phyloP scores from a whole-genome alignment of 1,140 invertebrate genomes.

The Myzus persicae region DNA sequence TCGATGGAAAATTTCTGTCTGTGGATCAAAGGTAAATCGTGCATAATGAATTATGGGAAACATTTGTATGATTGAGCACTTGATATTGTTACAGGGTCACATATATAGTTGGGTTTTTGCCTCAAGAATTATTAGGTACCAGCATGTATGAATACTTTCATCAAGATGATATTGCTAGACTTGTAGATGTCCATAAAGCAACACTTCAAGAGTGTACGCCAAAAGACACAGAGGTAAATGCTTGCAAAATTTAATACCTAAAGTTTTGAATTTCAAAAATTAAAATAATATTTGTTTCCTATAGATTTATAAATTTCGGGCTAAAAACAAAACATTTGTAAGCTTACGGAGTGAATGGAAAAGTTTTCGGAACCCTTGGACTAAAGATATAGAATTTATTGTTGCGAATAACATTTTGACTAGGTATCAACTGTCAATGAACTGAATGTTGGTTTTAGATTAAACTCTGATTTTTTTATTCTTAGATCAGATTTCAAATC shows the following conservation, averaged over 20 bases:
- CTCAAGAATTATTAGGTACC: slow-evolving; percentile 90
- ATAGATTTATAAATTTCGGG: slow-evolving; percentile 79
- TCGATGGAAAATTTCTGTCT: slow-evolving; percentile 72
- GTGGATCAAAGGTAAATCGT: slow-evolving; percentile 73
- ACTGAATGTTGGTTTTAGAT: neutral
- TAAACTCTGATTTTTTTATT: slow-evolving; percentile 31
- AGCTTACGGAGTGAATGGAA: slow-evolving; percentile 84
- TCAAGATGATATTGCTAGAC: slow-evolving; percentile 79
- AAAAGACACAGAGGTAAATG: slow-evolving; percentile 36
- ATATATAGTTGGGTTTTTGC: slow-evolving; percentile 86
- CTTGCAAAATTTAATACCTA: neutral
- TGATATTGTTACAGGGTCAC: slow-evolving; percentile 75
- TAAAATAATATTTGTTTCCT: slow-evolving; percentile 9
- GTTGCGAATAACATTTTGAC: slow-evolving; percentile 84
- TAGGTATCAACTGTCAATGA: slow-evolving; percentile 66
- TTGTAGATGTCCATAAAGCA: slow-evolving; percentile 86
- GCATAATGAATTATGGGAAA: neutral
- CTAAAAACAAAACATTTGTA: slow-evolving; percentile 78
- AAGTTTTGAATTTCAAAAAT: neutral
- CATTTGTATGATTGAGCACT: neutral
- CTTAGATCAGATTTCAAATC: slow-evolving; percentile 67
- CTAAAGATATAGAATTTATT: slow-evolving; percentile 88
- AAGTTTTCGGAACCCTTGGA: slow-evolving; percentile 90
- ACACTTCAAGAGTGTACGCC: slow-evolving; percentile 69
- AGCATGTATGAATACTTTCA: slow-evolving; percentile 94